Evolutionary conservation across 2,113 vertebrate genomes (phyloP).

Genomic region (Micronycteris hirsuta): DNA sequence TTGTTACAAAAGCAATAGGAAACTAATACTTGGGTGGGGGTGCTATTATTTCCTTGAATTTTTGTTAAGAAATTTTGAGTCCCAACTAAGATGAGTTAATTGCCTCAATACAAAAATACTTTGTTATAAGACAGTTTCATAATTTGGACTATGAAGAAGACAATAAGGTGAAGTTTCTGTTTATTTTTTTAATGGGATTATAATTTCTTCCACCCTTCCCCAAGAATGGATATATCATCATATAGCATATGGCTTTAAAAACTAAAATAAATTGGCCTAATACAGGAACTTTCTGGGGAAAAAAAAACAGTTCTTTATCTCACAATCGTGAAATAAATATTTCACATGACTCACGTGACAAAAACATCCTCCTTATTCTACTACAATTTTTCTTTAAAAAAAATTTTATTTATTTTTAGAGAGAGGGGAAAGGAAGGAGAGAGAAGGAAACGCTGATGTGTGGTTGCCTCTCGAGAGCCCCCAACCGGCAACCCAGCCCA

Average conservation of each 20-base stretch:
- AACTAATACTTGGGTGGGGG: background rate
- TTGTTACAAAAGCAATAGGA: background rate
- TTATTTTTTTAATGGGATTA: background rate
- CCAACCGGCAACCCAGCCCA: no score
- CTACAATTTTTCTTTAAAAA: background rate
- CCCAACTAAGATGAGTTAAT: background rate
- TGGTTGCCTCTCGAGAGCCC: no score
- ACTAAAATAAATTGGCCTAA: background rate
- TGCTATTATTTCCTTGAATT: background rate
- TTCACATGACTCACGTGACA: background rate
- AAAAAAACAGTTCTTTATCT: background rate
- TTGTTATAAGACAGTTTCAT: background rate
- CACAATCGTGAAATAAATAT: background rate
- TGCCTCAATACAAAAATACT: background rate
- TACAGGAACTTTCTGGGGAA: background rate
- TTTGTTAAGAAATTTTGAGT: background rate
- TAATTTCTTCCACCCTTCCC: background rate
- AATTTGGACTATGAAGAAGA: background rate
- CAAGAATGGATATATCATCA: background rate
- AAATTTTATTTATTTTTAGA: no score
- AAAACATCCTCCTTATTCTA: background rate
- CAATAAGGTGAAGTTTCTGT: background rate
- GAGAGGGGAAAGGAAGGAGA: no score
- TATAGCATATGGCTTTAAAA: background rate
- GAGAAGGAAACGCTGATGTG: no score